Evolutionary conservation across 2,113 vertebrate genomes (phyloP).

Genomic region (Oreochromis spilurus): DNA sequence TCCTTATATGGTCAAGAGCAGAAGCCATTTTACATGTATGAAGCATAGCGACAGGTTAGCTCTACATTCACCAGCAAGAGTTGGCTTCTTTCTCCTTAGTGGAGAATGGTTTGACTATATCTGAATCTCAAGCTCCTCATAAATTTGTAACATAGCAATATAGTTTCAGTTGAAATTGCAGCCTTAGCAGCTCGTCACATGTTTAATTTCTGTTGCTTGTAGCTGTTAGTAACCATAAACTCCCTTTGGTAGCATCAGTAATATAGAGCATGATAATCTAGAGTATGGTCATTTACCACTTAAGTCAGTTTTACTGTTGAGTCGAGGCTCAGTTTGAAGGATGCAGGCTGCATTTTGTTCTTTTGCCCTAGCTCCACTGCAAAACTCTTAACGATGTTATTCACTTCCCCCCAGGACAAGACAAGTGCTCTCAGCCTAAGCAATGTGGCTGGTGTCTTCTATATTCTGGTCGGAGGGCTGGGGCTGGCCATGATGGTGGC

Average conservation of each 20-base stretch:
- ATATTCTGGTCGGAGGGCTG: slow-evolving; percentile 98
- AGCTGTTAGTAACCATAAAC: slow-evolving; percentile 27
- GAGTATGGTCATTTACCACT: neutral
- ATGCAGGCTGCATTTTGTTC: slow-evolving; percentile 51
- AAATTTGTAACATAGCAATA: slow-evolving; percentile 39
- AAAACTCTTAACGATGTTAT: slow-evolving; percentile 76
- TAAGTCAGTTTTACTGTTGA: slow-evolving; percentile 4
- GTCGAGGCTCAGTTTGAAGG: slow-evolving; percentile 25
- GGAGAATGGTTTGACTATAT: slow-evolving; percentile 41
- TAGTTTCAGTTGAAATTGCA: slow-evolving; percentile 16
- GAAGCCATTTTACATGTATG: slow-evolving; percentile 40
- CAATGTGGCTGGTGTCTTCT: slow-evolving; percentile 99
- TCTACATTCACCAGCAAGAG: slow-evolving; percentile 71
- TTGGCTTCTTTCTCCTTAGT: slow-evolving; percentile 38
- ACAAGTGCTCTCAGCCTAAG: slow-evolving; percentile 99
- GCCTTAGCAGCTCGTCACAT: slow-evolving; percentile 9
- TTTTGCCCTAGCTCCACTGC: slow-evolving; percentile 54
- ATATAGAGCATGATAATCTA: slow-evolving; percentile 5
- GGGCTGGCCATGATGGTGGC: slow-evolving; percentile 99
- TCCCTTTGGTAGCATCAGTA: slow-evolving; percentile 25
- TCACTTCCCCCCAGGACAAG: slow-evolving; percentile 98
- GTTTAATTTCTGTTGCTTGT: slow-evolving; percentile 11
- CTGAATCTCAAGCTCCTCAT: slow-evolving; percentile 40
- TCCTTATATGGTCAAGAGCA: slow-evolving; percentile 72
- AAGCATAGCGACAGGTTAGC: slow-evolving; percentile 36